A percentile compares a stretch with the other conserved stretches of the same genome.
phyloP scores from a whole-genome alignment of 1,140 invertebrate genomes.

The Zaprionus gabonicus region DNA sequence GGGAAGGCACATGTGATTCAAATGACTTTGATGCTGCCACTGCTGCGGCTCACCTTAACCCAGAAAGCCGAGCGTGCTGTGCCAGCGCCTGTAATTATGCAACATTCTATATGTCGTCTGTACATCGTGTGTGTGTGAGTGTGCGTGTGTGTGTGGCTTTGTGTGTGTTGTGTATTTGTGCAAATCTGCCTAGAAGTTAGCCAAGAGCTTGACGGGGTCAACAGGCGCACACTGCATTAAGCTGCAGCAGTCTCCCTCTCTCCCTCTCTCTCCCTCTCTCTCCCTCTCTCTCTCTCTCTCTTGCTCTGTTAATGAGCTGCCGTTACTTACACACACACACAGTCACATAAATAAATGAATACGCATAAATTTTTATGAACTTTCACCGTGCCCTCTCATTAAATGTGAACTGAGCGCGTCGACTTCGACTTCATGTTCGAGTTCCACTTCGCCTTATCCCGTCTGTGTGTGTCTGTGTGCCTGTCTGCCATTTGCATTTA shows the following conservation, averaged over 20 bases:
- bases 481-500: slow-evolving; percentile 36
- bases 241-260: background rate
- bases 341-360: slow-evolving; percentile 55
- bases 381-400: slow-evolving; percentile 58
- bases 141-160: background rate
- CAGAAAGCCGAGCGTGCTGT: slow-evolving; percentile 32
- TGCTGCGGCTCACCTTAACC: slow-evolving; percentile 58
- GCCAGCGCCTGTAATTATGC: slow-evolving; percentile 68
- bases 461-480: background rate
- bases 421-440: background rate
- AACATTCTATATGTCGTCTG: slow-evolving; percentile 58
- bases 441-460: background rate
- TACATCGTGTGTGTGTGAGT: background rate
- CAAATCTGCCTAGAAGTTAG: background rate
- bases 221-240: background rate
- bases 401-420: slow-evolving; percentile 42
- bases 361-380: slow-evolving; percentile 72
- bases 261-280: no score
- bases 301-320: slow-evolving; percentile 59
- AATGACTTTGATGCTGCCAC: slow-evolving; percentile 18
- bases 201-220: background rate
- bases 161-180: background rate
- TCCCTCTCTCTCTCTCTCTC: background rate
- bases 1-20: background rate
- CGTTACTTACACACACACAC: slow-evolving; percentile 13